Evolutionary conservation across 2,888 invertebrate species (phyloP).

Genomic region (Thereva nobilitata): DNA sequence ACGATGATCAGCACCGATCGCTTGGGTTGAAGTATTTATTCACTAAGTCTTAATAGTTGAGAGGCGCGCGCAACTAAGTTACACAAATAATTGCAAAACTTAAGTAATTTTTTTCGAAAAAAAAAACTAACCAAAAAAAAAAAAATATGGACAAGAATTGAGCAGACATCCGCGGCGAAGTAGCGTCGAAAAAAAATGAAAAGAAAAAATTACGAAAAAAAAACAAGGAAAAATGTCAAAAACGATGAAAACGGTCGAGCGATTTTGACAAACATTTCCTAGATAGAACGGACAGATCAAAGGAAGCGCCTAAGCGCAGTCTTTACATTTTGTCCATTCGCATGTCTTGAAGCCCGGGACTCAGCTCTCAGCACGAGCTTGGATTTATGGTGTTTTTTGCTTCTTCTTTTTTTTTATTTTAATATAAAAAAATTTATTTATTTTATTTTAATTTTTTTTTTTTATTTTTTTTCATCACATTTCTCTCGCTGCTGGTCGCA

Average conservation of each 20-base stretch:
- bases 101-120: no score
- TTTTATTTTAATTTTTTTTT: conserved; percentile 22
- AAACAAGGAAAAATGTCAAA: conserved; percentile 54
- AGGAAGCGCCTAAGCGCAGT: conserved; percentile 46
- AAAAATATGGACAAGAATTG: background rate
- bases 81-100: no score
- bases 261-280: conserved; percentile 60
- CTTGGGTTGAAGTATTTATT: no score
- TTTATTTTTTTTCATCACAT: background rate
- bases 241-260: conserved; percentile 58
- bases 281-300: conserved; percentile 59
- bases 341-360: conserved; percentile 36
- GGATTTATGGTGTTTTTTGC: conserved; percentile 1
- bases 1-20: no score
- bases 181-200: conserved; percentile 38
- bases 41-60: no score
- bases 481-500: no score
- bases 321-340: conserved; percentile 47
- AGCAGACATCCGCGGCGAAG: conserved; percentile 2
- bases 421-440: conserved; percentile 13
- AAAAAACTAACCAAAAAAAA: no score
- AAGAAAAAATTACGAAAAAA: conserved; percentile 16
- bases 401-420: conserved; percentile 13
- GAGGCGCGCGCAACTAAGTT: no score
- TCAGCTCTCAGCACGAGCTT: conserved; percentile 27